Evolutionary conservation across 2,113 vertebrate species (phyloP).

Genomic region (Cettia cetti): DNA sequence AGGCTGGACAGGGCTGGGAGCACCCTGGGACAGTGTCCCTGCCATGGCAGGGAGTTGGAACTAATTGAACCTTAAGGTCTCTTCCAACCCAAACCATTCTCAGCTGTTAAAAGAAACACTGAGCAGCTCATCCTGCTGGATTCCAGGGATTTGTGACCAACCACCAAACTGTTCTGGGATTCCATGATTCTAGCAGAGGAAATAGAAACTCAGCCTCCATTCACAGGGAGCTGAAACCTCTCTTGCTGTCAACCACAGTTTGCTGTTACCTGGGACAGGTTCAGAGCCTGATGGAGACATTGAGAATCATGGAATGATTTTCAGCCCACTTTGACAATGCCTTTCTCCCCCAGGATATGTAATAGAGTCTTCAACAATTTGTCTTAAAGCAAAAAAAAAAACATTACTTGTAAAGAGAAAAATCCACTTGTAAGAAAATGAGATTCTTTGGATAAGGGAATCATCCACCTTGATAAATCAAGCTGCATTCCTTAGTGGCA

Average conservation of each 20-base stretch:
- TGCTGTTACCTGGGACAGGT: neutral
- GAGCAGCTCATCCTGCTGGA: too few species aligned
- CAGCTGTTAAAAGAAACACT: too few species aligned
- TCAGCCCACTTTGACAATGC: neutral
- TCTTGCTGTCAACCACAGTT: neutral
- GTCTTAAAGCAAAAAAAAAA: neutral
- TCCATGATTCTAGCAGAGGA: neutral
- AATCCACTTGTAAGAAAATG: neutral
- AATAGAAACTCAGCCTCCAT: neutral
- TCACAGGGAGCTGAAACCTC: neutral
- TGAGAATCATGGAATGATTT: neutral
- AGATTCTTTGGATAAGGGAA: neutral
- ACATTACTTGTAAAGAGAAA: neutral
- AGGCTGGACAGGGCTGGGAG: neutral
- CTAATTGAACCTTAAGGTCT: neutral
- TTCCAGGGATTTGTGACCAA: too few species aligned
- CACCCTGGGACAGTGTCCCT: neutral
- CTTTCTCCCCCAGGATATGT: neutral
- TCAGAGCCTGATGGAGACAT: neutral
- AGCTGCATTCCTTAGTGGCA: neutral
- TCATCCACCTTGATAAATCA: neutral
- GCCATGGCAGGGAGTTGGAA: neutral
- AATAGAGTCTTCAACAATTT: neutral
- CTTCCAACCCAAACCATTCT: neutral
- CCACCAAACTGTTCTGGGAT: neutral